Evolutionary conservation across 1,140 invertebrate genomes (phyloP).

Genomic region (Bombus sibiricus): DNA sequence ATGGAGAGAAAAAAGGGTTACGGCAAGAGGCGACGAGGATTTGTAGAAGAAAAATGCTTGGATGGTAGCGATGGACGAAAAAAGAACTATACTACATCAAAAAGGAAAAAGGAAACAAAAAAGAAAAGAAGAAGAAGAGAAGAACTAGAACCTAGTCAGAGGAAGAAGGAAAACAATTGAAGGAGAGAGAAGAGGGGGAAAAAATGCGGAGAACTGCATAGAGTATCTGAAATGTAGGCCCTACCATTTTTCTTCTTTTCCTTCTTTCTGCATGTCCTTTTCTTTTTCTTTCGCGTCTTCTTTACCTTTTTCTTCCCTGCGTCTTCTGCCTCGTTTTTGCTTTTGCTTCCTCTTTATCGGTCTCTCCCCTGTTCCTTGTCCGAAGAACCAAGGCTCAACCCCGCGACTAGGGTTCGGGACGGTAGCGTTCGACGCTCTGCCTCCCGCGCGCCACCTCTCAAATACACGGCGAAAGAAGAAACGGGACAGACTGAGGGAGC

Average conservation of each 20-base stretch:
- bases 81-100: not conserved
- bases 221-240: slow-evolving; percentile 45
- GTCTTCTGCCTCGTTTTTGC: slow-evolving; percentile 45
- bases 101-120: too few species aligned
- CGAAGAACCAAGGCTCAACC: slow-evolving; percentile 29
- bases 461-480: slow-evolving; percentile 7
- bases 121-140: not conserved
- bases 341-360: slow-evolving; percentile 47
- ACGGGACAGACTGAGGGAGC: not conserved
- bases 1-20: not conserved
- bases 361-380: not conserved
- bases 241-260: slow-evolving; percentile 26
- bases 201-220: too few species aligned
- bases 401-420: slow-evolving; percentile 31
- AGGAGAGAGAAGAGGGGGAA: not conserved
- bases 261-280: not conserved
- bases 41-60: not conserved
- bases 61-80: not conserved
- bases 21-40: not conserved
- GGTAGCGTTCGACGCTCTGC: slow-evolving; percentile 1
- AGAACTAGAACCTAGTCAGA: not conserved
- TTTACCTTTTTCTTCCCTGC: not conserved
- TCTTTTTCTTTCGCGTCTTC: slow-evolving; percentile 4
- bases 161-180: not conserved
- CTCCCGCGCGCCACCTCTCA: not conserved